These are phyloP conservation scores for Embiotoca jacksoni DNA, from an alignment of 2,113 vertebrate species.

Conservation along the genomic window DNA sequence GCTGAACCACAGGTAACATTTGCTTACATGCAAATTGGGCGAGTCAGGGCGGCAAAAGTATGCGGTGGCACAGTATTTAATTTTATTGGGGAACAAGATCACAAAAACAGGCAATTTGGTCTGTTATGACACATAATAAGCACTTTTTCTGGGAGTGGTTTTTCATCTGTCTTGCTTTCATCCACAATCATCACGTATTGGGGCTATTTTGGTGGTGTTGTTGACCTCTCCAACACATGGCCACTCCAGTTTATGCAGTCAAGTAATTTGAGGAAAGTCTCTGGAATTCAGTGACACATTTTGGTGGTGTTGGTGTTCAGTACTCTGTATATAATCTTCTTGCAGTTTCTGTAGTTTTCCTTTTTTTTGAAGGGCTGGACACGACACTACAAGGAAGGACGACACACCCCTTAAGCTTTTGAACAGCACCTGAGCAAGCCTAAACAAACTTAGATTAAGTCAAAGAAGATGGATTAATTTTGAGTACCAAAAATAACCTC, in stretches of 20 bases:
- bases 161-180: background rate
- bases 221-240: background rate
- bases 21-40: background rate
- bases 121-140: constrained; percentile 8
- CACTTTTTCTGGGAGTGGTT: constrained; percentile 1
- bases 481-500: no score
- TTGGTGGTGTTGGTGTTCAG: background rate
- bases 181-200: background rate
- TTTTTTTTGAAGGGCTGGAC: no score
- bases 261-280: background rate
- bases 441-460: background rate
- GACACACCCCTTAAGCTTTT: background rate
- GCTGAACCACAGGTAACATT: background rate
- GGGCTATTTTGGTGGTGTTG: constrained; percentile 3
- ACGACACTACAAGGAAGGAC: no score
- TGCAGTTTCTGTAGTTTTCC: no score
- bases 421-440: background rate
- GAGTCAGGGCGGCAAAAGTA: background rate
- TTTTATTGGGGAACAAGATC: constrained; percentile 11
- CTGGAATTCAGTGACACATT: background rate
- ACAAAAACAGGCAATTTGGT: background rate
- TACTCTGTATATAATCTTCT: background rate
- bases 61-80: constrained; percentile 2
- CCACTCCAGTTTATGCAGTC: background rate
- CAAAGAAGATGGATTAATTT: no score